Evolutionary conservation across 2,888 invertebrate species (phyloP).

Genomic region (Hydrotaea diabolus): DNA sequence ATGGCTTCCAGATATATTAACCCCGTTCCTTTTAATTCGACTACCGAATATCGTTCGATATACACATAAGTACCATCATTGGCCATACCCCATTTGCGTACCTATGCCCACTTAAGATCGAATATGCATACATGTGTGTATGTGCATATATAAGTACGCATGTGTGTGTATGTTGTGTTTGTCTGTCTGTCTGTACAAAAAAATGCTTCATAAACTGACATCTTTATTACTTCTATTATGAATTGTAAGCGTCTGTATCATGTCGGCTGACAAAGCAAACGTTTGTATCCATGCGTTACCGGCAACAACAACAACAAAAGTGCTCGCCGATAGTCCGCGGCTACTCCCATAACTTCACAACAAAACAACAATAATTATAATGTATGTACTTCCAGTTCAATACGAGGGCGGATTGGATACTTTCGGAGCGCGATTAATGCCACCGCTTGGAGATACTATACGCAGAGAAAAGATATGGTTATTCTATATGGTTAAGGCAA

Average conservation of each 20-base stretch:
- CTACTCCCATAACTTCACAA: slow-evolving; percentile 2
- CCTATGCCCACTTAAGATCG: too few relatives aligned
- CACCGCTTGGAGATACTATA: too few relatives aligned
- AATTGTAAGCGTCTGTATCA: slow-evolving; percentile 34
- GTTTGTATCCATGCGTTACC: background rate
- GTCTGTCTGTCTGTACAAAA: background rate
- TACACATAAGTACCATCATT: too few relatives aligned
- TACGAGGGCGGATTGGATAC: background rate
- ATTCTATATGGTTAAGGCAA: too few relatives aligned
- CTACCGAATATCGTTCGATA: background rate
- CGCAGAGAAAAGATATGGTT: too few relatives aligned
- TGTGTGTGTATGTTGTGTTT: background rate
- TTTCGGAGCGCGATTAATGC: too few relatives aligned
- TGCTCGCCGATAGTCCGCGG: background rate
- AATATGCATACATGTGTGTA: too few relatives aligned
- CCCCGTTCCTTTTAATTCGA: too few relatives aligned
- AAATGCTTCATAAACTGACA: slow-evolving; percentile 44
- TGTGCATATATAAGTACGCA: background rate
- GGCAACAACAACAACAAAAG: background rate
- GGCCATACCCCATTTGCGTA: too few relatives aligned
- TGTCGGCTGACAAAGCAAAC: slow-evolving; percentile 7
- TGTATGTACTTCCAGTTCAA: background rate
- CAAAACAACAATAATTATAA: slow-evolving; percentile 1
- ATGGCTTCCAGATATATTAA: too few relatives aligned
- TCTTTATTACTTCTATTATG: slow-evolving; percentile 53